Evolutionary conservation across 2,888 invertebrate genomes (phyloP).

Genomic region (Lepidocyrtinus sp.): DNA sequence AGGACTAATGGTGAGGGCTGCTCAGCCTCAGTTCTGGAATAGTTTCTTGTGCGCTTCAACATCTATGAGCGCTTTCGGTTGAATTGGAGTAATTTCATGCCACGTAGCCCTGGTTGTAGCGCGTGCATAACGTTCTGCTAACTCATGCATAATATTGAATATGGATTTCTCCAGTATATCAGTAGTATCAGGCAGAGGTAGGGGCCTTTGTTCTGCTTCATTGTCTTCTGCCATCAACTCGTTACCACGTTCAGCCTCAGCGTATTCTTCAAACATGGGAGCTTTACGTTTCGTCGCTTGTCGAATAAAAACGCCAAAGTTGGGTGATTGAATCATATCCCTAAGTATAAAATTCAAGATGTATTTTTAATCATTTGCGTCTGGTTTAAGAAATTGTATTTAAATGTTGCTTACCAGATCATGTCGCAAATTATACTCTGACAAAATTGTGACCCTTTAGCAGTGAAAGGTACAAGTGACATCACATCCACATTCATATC

Average conservation of each 20-base stretch:
- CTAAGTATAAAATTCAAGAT: conserved; percentile 14
- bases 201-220: background rate
- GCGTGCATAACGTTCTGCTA: conserved; percentile 53
- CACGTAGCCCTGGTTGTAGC: conserved; percentile 39
- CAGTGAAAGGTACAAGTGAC: conserved; percentile 26
- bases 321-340: conserved; percentile 52
- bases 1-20: too few species aligned
- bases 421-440: conserved; percentile 54
- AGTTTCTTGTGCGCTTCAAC: conserved; percentile 31
- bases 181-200: conserved; percentile 26
- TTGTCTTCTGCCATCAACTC: background rate
- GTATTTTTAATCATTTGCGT: background rate
- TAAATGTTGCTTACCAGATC: conserved; percentile 58
- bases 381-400: conserved; percentile 20
- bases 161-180: conserved; percentile 59
- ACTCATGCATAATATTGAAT: conserved; percentile 65
- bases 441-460: conserved; percentile 47
- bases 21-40: conserved; percentile 22
- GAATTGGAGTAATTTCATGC: conserved; percentile 44
- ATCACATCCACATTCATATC: background rate
- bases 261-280: conserved; percentile 57
- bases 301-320: conserved; percentile 35
- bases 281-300: conserved; percentile 50
- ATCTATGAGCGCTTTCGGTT: conserved; percentile 49
- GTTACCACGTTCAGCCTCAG: conserved; percentile 15